Conservation (phyloP, 2,888 invertebrate genomes). For the Amphipoea oculea region DNA sequence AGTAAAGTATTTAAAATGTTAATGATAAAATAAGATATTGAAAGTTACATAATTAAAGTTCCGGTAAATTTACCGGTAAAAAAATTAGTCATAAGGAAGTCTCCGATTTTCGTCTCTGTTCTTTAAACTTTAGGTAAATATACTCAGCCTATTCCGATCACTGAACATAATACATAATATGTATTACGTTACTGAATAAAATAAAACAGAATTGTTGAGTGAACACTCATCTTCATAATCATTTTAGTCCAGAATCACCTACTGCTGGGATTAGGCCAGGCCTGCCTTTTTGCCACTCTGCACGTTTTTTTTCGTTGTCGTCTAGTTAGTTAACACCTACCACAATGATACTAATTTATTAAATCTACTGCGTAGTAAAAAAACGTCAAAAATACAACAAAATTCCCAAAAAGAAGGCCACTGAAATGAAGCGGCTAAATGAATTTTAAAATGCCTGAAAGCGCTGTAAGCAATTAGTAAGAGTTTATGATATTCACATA, state of each 20-base stretch:
- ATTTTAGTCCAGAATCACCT: background rate
- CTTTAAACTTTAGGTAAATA: too few species aligned
- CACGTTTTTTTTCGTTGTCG: background rate
- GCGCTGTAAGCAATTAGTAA: conserved; percentile 70
- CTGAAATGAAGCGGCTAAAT: conserved; percentile 67
- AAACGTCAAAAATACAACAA: background rate
- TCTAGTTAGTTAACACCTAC: background rate
- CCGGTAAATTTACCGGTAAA: too few species aligned
- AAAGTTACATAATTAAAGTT: too few species aligned
- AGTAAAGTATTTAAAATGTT: too few species aligned
- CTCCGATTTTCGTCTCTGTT: too few species aligned
- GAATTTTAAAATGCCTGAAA: conserved; percentile 70
- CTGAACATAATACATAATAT: too few species aligned
- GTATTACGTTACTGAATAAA: background rate
- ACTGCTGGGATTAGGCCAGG: background rate
- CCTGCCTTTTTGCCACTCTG: accelerated
- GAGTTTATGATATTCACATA: conserved; percentile 54
- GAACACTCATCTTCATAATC: background rate
- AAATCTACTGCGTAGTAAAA: background rate
- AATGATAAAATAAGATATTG: too few species aligned
- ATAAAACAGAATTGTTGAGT: background rate
- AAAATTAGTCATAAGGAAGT: too few species aligned
- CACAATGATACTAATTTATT: conserved; percentile 7
- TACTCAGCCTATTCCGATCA: too few species aligned
- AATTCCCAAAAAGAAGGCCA: conserved; percentile 6